Evolutionary conservation across 2,888 invertebrate species (phyloP), one percentile per base, ranked within the genome.

Genomic region (Tetragonisca angustula): DNA sequence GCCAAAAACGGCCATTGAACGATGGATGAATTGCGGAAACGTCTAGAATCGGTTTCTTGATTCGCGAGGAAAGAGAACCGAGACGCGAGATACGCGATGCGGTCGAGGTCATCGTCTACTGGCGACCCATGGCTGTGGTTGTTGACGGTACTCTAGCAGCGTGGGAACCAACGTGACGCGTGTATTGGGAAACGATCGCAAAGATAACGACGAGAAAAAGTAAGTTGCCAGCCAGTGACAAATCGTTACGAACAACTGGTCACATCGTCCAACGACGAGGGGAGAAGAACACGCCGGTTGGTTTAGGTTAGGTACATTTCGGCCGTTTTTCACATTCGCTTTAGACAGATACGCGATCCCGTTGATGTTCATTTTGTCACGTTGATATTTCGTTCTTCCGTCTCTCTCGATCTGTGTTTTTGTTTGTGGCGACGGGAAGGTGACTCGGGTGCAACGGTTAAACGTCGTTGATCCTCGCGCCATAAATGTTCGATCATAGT

Each of bases 71-170:
- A 32, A 32, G 32, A 32, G 32, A 32, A 32, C 4, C 32, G 32
- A 32, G 32, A n/a, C 21, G 43, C 43, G 5, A 43, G 32, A 11
- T 49, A 50, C 43, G 9, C 36, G 54, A 21, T 17, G 17, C 56
- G 56, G 43, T 27, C 43, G 56, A 59, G 62, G 65, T 65, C n/a
- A 49, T 13, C n/a, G 15, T 49, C 15, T 17, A 43, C n/a, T 9
- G 9, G 52, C 56, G 72, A 59, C 21, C n/a, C 49, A 9, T 0
- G 17, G 5, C 67, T n/a, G 67, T 27, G 43, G 32, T 62, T 24
- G 43, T 52, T 17, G 67, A 56, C 24, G 75, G 19, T 68, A 76
- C 43, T 70, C 52, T 62, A 76, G 36, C 70, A 62, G 52, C 62
- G 76, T 71, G 76, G 71, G 52, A 77, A 77, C 6, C 62, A 3